These are phyloP conservation scores for Acrocephalus kingi DNA, from an alignment of 2,113 vertebrate genomes.

Conservation along the genomic window DNA sequence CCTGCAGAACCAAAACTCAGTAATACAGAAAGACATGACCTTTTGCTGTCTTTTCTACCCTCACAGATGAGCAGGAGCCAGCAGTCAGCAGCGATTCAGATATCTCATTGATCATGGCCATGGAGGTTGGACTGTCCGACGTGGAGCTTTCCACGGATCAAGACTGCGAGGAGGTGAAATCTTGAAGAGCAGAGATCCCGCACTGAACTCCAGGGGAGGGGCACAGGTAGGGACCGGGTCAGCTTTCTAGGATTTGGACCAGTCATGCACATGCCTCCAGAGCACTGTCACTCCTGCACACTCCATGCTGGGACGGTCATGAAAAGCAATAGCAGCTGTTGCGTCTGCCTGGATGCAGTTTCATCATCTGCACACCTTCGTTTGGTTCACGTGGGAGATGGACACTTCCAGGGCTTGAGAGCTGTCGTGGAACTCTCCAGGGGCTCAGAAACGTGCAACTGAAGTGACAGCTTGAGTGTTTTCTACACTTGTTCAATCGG, in stretches of 20 bases:
- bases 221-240: slow-evolving; percentile 38
- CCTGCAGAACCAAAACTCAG: background rate
- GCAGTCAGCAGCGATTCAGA: slow-evolving; percentile 90
- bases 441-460: slow-evolving; percentile 33
- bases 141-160: slow-evolving; percentile 87
- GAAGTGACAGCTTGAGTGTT: slow-evolving; percentile 47
- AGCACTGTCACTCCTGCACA: slow-evolving; percentile 57
- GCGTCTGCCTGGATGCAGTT: slow-evolving; percentile 57
- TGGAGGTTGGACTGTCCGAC: slow-evolving; percentile 86
- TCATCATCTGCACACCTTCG: slow-evolving; percentile 16
- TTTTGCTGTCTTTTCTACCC: slow-evolving; percentile 32
- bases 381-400: slow-evolving; percentile 41
- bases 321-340: slow-evolving; percentile 80
- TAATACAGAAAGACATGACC: background rate
- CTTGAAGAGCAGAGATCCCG: slow-evolving; percentile 70
- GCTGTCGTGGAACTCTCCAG: slow-evolving; percentile 30
- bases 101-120: slow-evolving; percentile 85
- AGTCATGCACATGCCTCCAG: slow-evolving; percentile 58
- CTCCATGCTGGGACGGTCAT: slow-evolving; percentile 59
- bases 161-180: slow-evolving; percentile 86
- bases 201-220: slow-evolving; percentile 30
- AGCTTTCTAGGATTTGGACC: slow-evolving; percentile 49
- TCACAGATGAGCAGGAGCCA: slow-evolving; percentile 88
- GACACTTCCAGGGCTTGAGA: slow-evolving; percentile 23
- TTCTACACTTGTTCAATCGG: slow-evolving; percentile 25